Conservation (phyloP, 2,113 vertebrate species). For the Plestiodon gilberti region DNA sequence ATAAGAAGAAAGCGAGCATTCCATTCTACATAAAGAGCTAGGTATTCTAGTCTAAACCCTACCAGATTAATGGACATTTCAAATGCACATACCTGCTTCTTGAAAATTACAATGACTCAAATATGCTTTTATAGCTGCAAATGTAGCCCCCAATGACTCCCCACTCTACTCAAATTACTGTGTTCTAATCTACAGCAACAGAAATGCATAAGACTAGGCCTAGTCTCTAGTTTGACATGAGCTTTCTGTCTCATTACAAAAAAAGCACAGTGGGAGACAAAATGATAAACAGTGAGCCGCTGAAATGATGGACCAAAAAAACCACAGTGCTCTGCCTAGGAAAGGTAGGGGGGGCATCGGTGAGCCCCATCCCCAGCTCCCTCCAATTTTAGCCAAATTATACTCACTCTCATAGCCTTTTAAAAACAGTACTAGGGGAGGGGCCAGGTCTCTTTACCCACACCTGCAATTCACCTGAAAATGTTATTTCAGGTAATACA, state of each 20-base stretch:
- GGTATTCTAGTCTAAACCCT: fast-evolving
- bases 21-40: conserved; percentile 29
- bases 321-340: too few relatives aligned
- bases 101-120: conserved; percentile 21
- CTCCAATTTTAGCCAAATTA: too few relatives aligned
- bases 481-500: neutral
- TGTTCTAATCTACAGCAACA: neutral
- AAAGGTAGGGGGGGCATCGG: too few relatives aligned
- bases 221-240: neutral
- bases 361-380: too few relatives aligned
- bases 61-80: conserved; percentile 50
- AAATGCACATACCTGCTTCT: neutral
- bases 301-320: neutral
- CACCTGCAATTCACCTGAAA: neutral
- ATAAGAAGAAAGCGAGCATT: conserved; percentile 11
- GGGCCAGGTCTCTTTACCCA: too few relatives aligned
- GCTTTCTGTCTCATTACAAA: neutral
- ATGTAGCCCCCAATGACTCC: neutral
- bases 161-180: neutral
- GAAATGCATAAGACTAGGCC: neutral
- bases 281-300: neutral
- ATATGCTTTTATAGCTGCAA: neutral
- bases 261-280: neutral
- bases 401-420: too few relatives aligned
- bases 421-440: too few relatives aligned